phyloP scores from a whole-genome alignment of 2,797 vertebrate species.

The Fringilla coelebs region DNA sequence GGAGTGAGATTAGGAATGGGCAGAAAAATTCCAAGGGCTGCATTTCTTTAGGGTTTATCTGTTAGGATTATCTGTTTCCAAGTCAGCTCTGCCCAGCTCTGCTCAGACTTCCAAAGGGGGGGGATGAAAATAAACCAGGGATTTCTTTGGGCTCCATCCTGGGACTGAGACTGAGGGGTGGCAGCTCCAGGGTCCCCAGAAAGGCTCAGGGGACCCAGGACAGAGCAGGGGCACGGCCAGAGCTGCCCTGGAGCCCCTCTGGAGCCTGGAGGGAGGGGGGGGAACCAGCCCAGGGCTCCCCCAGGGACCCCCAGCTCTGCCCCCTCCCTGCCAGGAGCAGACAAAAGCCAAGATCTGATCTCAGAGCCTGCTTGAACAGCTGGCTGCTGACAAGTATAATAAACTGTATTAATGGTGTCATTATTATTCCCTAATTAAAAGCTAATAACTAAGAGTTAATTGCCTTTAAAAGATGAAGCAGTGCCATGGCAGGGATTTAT shows the following conservation, averaged over 20 bases:
- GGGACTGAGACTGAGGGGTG: too few relatives aligned
- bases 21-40: background rate
- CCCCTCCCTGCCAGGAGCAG: background rate
- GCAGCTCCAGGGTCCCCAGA: background rate
- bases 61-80: background rate
- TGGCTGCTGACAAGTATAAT: conserved; percentile 76
- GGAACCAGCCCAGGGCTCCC: background rate
- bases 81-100: background rate
- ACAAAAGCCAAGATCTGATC: conserved; percentile 48
- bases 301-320: background rate
- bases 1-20: background rate
- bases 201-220: background rate
- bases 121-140: background rate
- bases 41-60: background rate
- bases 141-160: background rate
- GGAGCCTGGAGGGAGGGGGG: background rate
- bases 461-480: conserved; percentile 77
- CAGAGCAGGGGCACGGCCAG: background rate
- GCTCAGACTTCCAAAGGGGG: background rate
- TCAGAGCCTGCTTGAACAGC: conserved; percentile 69
- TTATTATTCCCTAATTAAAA: conserved; percentile 81
- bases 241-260: too few relatives aligned
- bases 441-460: conserved; percentile 80
- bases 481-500: conserved; percentile 70
- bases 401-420: conserved; percentile 76